Evolutionary conservation across 92 coral and sea anemone genomes (phyloP), one percentile per base, ranked within the genome.

Genomic region (Epizoanthus rinbou): DNA sequence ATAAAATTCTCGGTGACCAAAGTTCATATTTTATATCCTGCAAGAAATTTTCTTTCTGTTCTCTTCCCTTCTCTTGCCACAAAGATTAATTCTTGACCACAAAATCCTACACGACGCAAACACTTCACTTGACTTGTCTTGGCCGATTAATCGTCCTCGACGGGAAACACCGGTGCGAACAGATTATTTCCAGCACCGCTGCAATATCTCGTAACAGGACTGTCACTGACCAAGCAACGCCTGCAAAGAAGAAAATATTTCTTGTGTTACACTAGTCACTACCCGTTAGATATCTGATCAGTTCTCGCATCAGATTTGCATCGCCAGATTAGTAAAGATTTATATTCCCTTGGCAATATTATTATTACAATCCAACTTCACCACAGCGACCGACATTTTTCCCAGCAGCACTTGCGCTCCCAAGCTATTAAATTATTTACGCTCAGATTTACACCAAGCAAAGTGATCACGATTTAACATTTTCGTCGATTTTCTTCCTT

Each of bases 181-280:
- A 56, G 23, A 15, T 56, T 74, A 54, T 74, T 74, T 39, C 80
- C 64, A 43, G 64, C 80, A 74, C 54, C 7, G 41, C 31, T 13
- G 54, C 2, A 8, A 37, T 74, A 25, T 28, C 16, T 35, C 64
- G 25, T 15, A 6, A 13, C 19, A 2, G 76, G 35, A 24, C 59
- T 31, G 50, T 67, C 35, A 68, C 73, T 50, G 15, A 17, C 10
- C 64, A 14, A 24, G 18, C 16, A 67, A 16, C 25, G 17, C 59
- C 80, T 74, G 60, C 23, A 74, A 56, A 31, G 23, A 1, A 25
- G 19, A 56, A 28, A 23, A 28, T 14, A 73, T 56, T 25, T 25
- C 80, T 74, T 31, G 58, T 22, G 80, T 74, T 74, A 74, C 80
- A 56, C 50, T n/a, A n/a, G n/a, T n/a, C n/a, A n/a, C n/a, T 74